phyloP scores from a whole-genome alignment of 2,797 vertebrate species.

The Phaenicophaeus curvirostris region DNA sequence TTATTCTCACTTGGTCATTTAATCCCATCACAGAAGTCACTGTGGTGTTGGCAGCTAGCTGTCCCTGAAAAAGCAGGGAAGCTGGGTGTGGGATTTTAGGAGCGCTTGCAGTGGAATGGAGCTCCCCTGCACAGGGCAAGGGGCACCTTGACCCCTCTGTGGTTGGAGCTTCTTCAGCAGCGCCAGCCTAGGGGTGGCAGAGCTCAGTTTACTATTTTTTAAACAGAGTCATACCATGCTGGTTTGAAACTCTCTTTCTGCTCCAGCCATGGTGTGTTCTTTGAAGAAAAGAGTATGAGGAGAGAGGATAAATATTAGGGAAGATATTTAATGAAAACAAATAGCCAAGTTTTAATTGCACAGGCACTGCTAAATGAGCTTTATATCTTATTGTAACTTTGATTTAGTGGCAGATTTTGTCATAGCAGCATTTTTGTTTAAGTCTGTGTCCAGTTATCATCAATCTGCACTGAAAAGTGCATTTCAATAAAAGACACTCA shows the following conservation, averaged over 20 bases:
- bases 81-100: background rate
- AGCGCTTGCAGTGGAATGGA: accelerated
- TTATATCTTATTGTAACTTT: background rate
- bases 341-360: background rate
- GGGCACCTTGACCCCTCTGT: background rate
- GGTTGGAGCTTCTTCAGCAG: background rate
- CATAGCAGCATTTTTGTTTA: background rate
- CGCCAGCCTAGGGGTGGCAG: accelerated
- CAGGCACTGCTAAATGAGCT: background rate
- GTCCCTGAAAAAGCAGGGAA: background rate
- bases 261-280: background rate
- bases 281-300: background rate
- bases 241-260: background rate
- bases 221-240: background rate
- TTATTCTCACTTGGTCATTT: background rate
- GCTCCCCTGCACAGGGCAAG: background rate
- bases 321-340: background rate
- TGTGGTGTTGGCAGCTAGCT: background rate
- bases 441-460: background rate
- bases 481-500: background rate
- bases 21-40: background rate
- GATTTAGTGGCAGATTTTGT: background rate
- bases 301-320: background rate
- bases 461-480: background rate
- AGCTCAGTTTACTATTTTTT: background rate